Base-by-base conservation (phyloP, 1,140 invertebrate genomes). In the Camponotus floridanus region DNA sequence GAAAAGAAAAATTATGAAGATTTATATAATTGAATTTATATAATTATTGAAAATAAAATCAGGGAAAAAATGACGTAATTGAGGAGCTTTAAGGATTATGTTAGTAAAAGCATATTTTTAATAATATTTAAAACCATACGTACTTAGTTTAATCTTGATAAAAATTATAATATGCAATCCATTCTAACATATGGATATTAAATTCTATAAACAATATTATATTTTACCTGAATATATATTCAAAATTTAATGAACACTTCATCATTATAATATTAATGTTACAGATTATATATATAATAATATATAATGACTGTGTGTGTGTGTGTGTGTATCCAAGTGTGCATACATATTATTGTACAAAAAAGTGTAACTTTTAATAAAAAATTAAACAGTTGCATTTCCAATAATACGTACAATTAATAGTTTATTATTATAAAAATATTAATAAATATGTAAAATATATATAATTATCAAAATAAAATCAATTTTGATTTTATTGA, bases 91-190 rank as follows among this genome's bases (percentile, higher is more conserved):
- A 7, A 18, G 6, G 36, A 61, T 9, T 76, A 21, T 62, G n/a
- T 39, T 61, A 61, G 62, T 61, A 74, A 74, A 74, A 74, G 51
- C 51, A 74, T 59, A 4, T 13, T 36, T 26, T 26, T 1, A 26
- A 15, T 73, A 59, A 57, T 15, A 59, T 74, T 74, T 39, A 39
- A 36, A 74, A 74, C n/a, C 21, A 74, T 9, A 57, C 59, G n/a
- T 64, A 76, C 76, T 65, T 65, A 76, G n/a, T 65, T 18, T 39
- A 79, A 79, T 79, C 21, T 68, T 8, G 31, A 79, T 79, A 68
- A 80, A 33, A 68, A 70, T 55, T 68, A 71, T 71, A 81, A 71
- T 13, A 81, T 33, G 45, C 21, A 42, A 51, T 4, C 5, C 36
- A n/a, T 31, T 21, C 51, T 55, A 57, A 61, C 42, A 78, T 13